A percentile compares a stretch with the other conserved stretches of the same genome.
These are phyloP conservation scores for Himalopsyche kuldschensis DNA, from an alignment of 2,888 invertebrate genomes.

Conservation along the genomic window DNA sequence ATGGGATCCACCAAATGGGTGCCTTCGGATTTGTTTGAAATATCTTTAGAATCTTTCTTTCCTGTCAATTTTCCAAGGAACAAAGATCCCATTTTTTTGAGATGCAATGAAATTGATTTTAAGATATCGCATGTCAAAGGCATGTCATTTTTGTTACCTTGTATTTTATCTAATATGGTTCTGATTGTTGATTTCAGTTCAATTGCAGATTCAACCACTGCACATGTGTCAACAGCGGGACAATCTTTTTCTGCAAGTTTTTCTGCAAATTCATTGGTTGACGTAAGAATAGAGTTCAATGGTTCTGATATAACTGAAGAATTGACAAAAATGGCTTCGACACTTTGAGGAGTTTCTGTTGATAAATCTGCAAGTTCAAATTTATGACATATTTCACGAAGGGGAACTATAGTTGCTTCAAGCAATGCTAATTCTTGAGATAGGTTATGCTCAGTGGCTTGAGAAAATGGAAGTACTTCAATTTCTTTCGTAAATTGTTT, in stretches of 20 bases:
- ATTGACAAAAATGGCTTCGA: slow-evolving; percentile 4
- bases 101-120: slow-evolving; percentile 10
- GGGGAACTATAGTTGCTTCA: slow-evolving; percentile 31
- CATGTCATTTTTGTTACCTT: not conserved
- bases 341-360: not conserved
- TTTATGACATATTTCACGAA: slow-evolving; percentile 33
- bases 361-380: slow-evolving; percentile 25
- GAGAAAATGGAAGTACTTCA: not conserved
- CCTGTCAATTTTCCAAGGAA: not conserved
- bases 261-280: not conserved
- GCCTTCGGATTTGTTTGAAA: slow-evolving; percentile 35
- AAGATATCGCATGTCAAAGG: slow-evolving; percentile 12
- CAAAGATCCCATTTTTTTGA: slow-evolving; percentile 16
- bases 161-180: not conserved
- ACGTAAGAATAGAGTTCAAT: not conserved
- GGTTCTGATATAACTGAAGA: not conserved
- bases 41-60: not conserved
- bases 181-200: not conserved
- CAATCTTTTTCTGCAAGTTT: not conserved
- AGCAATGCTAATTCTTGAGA: slow-evolving; percentile 11
- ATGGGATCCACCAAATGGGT: slow-evolving; percentile 40
- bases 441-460: not conserved
- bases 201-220: not conserved
- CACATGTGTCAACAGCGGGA: not conserved
- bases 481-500: slow-evolving; percentile 27